phyloP scores from a whole-genome alignment of 2,888 invertebrate genomes.

The Anodontia alba region DNA sequence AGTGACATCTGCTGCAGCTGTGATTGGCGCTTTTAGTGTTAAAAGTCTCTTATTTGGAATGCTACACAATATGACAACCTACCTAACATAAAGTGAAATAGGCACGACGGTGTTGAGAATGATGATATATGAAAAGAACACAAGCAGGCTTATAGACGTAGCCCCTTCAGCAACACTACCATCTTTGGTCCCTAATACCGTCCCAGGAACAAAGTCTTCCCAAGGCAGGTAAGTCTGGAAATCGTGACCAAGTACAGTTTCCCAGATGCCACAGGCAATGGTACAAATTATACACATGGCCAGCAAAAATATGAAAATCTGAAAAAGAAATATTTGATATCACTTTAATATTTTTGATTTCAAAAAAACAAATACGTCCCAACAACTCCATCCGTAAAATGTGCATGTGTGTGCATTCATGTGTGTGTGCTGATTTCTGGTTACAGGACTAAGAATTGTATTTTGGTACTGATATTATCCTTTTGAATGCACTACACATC shows the following conservation, averaged over 20 bases:
- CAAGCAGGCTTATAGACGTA: constrained; percentile 95
- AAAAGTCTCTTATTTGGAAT: no score
- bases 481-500: no score
- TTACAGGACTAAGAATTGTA: no score
- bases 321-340: constrained; percentile 86
- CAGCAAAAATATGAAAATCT: constrained; percentile 99
- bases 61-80: no score
- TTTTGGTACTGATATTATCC: no score
- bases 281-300: constrained; percentile 99
- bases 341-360: no score
- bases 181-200: constrained; percentile 51
- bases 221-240: constrained; percentile 92
- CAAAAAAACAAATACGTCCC: no score
- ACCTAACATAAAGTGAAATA: constrained; percentile 99
- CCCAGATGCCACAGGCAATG: constrained; percentile 99
- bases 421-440: no score
- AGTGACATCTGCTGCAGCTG: no score
- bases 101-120: constrained; percentile 99
- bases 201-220: constrained; percentile 94
- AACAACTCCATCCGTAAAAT: no score
- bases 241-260: constrained; percentile 91
- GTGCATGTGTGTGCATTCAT: no score
- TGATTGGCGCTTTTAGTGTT: no score
- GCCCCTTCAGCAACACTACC: constrained; percentile 77
- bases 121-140: constrained; percentile 99